Evolutionary conservation across 2,113 vertebrate species (phyloP), one percentile per base, ranked within the genome.

Genomic region (Scalopus aquaticus): DNA sequence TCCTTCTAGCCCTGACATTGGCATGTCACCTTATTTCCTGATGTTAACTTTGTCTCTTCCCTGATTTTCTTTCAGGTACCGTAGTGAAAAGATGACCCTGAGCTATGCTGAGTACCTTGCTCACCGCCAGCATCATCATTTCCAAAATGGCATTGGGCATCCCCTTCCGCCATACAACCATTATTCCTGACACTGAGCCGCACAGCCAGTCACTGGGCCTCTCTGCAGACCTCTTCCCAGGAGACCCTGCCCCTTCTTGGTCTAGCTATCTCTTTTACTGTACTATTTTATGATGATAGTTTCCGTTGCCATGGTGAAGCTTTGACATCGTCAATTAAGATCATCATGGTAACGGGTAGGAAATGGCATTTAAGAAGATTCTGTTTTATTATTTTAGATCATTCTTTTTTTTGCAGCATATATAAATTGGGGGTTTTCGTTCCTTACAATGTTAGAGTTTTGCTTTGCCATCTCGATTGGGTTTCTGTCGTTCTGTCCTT

Each of bases 231-330:
- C 99, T 99, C 99, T 99, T 99, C 98, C 99, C 99, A 96, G 99
- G 99, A 99, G 99, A 99, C 98, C 99, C 99, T 95, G 97, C 99
- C 99, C 99, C 99, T 98, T 99, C 99, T 96, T 99, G 99, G 99
- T 99, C 99, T 99, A 99, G 99, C 98, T 99, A 99, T 99, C 99
- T 99, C 98, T 99, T 99, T 99, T 99, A 99, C 98, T 99, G 99
- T 99, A 99, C 99, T 98, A 99, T 99, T 99, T 99, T 99, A 99
- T 99, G 99, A 99, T 99, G 99, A 99, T 99, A 99, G 99, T 99
- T 99, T 99, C 99, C 99, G 99, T 99, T 99, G 99, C 99, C 99
- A 97, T 98, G 99, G 96, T 98, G 98, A 97, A 86, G 87, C 97
- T 98, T 97, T 74, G n/a, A 97, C 69, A 60, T 28, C 0, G 9